Evolutionary conservation across 2,113 vertebrate genomes (phyloP), one percentile per base, ranked within the genome.

Genomic region (Pontoporia blainvillei): DNA sequence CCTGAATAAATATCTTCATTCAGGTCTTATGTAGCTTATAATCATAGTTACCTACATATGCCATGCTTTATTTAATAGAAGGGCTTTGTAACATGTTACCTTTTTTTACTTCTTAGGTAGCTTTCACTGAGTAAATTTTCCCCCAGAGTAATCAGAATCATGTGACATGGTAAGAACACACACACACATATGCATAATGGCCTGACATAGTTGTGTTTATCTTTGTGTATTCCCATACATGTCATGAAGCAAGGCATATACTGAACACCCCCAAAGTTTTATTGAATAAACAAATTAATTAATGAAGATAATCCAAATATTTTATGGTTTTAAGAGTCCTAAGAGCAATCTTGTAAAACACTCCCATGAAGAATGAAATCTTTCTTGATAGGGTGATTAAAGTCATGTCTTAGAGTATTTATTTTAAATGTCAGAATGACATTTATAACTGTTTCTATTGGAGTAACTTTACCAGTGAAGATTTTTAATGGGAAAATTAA

Each of bases 341-440:
- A 84, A 96, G 92, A 81, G 18, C 18, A 96, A 86, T 46, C 41
- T 81, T 41, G 3, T 62, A 41, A n/a, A 87, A 82, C 1, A 20
- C 14, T 1, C 46, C 8, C 27, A 46, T 86, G 52, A 94, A 82
- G 34, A 95, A 92, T 83, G 54, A 44, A 86, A 78, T 54, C 21
- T 9, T 66, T 94, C 39, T 91, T 8, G 36, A 6, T 79, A 64
- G 49, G 85, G 9, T 91, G 67, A 93, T 82, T 86, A 86, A 8
- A 81, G 15, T 91, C 66, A 62, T 52, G 25, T 54, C 86, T 78
- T 79, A 49, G 54, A 91, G 5, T 41, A 72, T 66, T 86, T 95
- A 41, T 88, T 93, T 85, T 91, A 59, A 86, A 86, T 69, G 67
- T 95, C 78, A 91, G 46, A 86, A 82, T 92, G 54, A 92, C 62